Evolutionary conservation across 2,888 invertebrate genomes (phyloP).

Genomic region (Sinohyriopsis cumingii): DNA sequence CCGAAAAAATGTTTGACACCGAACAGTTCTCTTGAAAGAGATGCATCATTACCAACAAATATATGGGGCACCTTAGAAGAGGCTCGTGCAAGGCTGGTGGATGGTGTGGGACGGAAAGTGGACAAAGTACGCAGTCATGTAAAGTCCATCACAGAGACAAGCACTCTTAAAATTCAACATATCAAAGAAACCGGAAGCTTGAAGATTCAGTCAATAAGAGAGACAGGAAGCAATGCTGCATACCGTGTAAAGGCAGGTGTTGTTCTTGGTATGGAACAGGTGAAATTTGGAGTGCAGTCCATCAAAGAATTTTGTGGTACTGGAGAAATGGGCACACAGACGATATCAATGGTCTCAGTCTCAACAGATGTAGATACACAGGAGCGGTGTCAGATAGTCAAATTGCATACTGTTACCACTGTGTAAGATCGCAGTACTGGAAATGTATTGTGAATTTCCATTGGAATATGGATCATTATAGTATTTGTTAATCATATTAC

Average conservation of each 20-base stretch:
- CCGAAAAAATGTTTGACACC: slow-evolving; percentile 51
- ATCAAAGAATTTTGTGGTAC: slow-evolving; percentile 69
- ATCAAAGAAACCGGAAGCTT: slow-evolving; percentile 52
- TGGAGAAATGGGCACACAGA: slow-evolving; percentile 66
- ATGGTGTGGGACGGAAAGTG: slow-evolving; percentile 58
- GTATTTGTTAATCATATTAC: too few species aligned
- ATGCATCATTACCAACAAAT: slow-evolving; percentile 38
- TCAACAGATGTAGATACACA: slow-evolving; percentile 64
- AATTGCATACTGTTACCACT: slow-evolving; percentile 52
- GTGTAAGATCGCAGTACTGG: neutral
- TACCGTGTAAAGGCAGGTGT: slow-evolving; percentile 60
- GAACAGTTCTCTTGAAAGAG: slow-evolving; percentile 20
- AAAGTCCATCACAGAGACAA: slow-evolving; percentile 43
- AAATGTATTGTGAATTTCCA: too few species aligned
- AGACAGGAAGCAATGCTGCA: slow-evolving; percentile 60
- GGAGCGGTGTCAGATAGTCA: slow-evolving; percentile 50
- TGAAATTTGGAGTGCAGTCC: slow-evolving; percentile 66
- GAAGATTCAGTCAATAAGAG: slow-evolving; percentile 60
- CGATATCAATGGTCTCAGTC: slow-evolving; percentile 66
- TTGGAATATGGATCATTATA: too few species aligned
- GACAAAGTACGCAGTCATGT: slow-evolving; percentile 57
- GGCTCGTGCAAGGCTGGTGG: slow-evolving; percentile 52
- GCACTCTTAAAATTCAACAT: slow-evolving; percentile 32
- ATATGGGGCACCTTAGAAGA: slow-evolving; percentile 63
- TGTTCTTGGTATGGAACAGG: slow-evolving; percentile 62